These are phyloP conservation scores for Eleginops maclovinus DNA, from an alignment of 2,113 vertebrate genomes.

Conservation along the genomic window DNA sequence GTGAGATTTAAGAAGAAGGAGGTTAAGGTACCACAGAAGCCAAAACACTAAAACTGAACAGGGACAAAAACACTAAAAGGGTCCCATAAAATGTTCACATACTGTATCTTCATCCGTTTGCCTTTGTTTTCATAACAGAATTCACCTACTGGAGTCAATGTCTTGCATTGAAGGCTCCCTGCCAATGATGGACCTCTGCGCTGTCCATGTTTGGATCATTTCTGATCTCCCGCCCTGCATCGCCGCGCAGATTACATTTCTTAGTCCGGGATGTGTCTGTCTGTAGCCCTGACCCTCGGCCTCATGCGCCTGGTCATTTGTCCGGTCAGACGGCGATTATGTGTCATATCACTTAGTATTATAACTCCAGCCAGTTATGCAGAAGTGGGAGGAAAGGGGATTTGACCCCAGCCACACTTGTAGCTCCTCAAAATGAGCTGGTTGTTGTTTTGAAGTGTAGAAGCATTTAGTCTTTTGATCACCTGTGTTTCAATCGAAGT, in stretches of 20 bases:
- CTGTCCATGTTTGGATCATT: background rate
- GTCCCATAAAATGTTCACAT: slow-evolving; percentile 37
- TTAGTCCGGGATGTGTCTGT: background rate
- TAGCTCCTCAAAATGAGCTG: slow-evolving; percentile 52
- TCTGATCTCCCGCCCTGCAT: background rate
- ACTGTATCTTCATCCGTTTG: slow-evolving; percentile 40
- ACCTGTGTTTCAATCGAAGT: slow-evolving; percentile 32
- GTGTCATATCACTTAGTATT: slow-evolving; percentile 46
- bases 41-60: slow-evolving; percentile 58
- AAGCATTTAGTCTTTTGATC: slow-evolving; percentile 16
- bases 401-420: slow-evolving; percentile 46
- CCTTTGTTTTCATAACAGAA: slow-evolving; percentile 49
- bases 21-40: slow-evolving; percentile 57
- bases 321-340: background rate
- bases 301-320: slow-evolving; percentile 4
- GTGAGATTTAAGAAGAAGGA: slow-evolving; percentile 7
- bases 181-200: slow-evolving; percentile 31
- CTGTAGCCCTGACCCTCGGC: slow-evolving; percentile 8
- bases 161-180: slow-evolving; percentile 32
- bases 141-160: slow-evolving; percentile 32
- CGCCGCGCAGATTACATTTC: background rate
- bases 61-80: slow-evolving; percentile 5
- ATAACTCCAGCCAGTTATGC: slow-evolving; percentile 27
- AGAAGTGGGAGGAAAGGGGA: slow-evolving; percentile 33
- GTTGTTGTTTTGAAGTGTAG: slow-evolving; percentile 17